Evolutionary conservation across 2,113 vertebrate species (phyloP).

Genomic region (Muntiacus reevesi): DNA sequence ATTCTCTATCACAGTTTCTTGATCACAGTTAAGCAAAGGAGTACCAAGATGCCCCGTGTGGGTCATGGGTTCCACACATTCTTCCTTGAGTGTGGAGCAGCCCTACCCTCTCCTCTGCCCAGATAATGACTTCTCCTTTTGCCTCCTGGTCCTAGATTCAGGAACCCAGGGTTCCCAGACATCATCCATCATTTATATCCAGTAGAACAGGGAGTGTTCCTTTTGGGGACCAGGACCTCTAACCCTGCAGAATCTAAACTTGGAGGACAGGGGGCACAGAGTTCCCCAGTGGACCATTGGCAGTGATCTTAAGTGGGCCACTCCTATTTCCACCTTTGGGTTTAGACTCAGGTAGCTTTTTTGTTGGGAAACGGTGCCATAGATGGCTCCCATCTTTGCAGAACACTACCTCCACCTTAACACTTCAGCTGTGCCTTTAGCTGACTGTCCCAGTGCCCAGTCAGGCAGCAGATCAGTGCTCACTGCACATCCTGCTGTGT

Average conservation of each 20-base stretch:
- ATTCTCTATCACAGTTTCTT: neutral
- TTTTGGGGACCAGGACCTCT: neutral
- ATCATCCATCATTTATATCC: neutral
- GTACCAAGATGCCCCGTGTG: fast-evolving
- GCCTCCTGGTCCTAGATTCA: neutral
- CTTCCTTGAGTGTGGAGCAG: neutral
- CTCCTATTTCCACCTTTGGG: neutral
- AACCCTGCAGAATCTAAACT: neutral
- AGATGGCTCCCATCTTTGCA: neutral
- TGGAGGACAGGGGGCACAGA: neutral
- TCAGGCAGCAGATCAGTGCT: neutral
- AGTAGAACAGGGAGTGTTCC: neutral
- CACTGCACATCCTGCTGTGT: neutral
- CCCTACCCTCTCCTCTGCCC: neutral
- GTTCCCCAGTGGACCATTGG: neutral
- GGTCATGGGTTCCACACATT: neutral
- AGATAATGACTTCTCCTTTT: neutral
- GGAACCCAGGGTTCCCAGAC: neutral
- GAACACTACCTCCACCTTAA: neutral
- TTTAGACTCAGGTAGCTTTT: neutral
- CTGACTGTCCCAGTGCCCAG: neutral
- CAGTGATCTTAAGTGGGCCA: neutral
- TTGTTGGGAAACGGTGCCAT: neutral
- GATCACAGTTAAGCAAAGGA: neutral
- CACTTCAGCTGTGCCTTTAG: neutral